Base-by-base conservation (phyloP, 2,888 invertebrate species). In the Pyrrhosoma nymphula region DNA sequence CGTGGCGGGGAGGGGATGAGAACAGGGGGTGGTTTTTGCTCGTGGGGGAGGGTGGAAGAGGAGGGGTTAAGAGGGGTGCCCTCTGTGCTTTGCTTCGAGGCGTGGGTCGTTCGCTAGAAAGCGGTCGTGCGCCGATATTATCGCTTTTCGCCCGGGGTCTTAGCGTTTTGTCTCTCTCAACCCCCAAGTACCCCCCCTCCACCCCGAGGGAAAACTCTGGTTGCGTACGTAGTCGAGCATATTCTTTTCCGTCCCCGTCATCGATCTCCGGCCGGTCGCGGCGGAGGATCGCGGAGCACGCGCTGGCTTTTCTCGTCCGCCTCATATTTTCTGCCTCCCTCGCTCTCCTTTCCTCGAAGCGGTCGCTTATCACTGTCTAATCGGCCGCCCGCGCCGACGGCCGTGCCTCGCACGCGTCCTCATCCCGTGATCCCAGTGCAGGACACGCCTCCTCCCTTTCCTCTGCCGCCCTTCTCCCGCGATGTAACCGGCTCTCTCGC, bases 81-180 rank as follows among this genome's bases (percentile, higher is more conserved):
- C 18, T 47, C 47, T 47, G 47, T 47, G 47, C 47, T 47, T 47
- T 47, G 47, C 47, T 47, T 47, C 47, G 89, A 91, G 91, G 91
- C 91, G 91, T 91, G 91, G 91, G 91, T 39, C 91, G 91, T 26
- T 35, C 26, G 91, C 82, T 39, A 91, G 91, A 91, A 91, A 91
- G 91, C 91, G 91, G 35, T 91, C 91, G 91, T 91, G 91, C 23
- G 91, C 91, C 82, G 63, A 60, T 91, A 60, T 91, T 63, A 91
- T 91, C 91, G 60, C 90, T 10, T 47, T 39, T 12, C 90, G 90
- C 56, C 60, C 14, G 16, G 82, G 30, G 35, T 82, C 35, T 82
- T 82, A 47, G 82, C 30, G 82, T 82, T 35, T 60, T 35, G 91
- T 60, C 39, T 35, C 91, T 20, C 35, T n/a, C 55, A n/a, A n/a